phyloP scores from a whole-genome alignment of 2,888 invertebrate species.

The Drosophila meridiana region DNA sequence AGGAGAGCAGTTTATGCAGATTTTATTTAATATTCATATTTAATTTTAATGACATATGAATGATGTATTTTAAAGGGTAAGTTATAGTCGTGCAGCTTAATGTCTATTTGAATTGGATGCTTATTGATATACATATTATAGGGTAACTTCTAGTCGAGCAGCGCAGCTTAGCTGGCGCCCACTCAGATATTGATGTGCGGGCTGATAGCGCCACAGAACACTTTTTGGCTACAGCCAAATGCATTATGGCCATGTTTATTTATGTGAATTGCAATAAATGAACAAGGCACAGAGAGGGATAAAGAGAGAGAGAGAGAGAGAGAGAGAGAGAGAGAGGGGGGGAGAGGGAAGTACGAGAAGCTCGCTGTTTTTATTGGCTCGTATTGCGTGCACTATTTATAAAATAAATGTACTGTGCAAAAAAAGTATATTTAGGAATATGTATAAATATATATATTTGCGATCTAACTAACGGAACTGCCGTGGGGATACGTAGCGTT shows the following conservation, averaged over 20 bases:
- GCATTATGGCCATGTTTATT: constrained; percentile 52
- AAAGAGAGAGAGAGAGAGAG: background rate
- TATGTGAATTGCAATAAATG: constrained; percentile 29
- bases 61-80: background rate
- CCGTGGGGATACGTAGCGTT: background rate
- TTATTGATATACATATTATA: background rate
- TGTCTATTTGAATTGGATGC: too few relatives aligned
- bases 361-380: constrained; percentile 35
- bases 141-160: background rate
- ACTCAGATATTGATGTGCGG: background rate
- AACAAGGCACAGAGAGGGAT: background rate
- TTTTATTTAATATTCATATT: background rate
- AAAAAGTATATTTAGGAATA: constrained; percentile 3
- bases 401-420: constrained; percentile 14
- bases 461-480: background rate
- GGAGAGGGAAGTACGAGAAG: background rate
- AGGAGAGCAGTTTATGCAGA: background rate
- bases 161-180: background rate
- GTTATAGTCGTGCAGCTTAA: background rate
- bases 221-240: constrained; percentile 8
- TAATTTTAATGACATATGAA: background rate
- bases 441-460: constrained; percentile 3
- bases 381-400: constrained; percentile 24
- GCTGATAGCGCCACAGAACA: constrained; percentile 1
- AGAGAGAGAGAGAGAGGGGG: too few relatives aligned